Evolutionary conservation across 2,113 vertebrate genomes (phyloP), one percentile per base, ranked within the genome.

Genomic region (Arenaria interpres): DNA sequence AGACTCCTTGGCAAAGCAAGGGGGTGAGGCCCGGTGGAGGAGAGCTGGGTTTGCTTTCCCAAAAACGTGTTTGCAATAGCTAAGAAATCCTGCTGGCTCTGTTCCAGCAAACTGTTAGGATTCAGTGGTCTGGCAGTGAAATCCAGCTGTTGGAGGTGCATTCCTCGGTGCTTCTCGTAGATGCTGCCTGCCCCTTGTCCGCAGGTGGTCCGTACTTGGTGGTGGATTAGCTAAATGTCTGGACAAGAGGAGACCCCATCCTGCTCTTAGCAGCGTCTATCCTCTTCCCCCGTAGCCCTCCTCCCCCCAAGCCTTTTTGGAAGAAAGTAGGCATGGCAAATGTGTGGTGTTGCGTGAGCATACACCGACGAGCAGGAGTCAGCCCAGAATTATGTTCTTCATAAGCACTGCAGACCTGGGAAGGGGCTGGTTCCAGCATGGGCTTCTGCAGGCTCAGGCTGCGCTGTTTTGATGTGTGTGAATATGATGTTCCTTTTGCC

Each of bases 1-100:
- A 91, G 75, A 35, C n/a, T 87, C 78, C 78, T 91, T 95, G 94
- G 95, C 69, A 94, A 62, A 91, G 77, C 45, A 19, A n/a, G 24
- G 39, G 57, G 51, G 48, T 75, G 76, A 96, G 95, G 90, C 45
- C 77, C 0, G 0, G 12, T 22, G 89, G 56, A 84, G 84, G 57
- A 92, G 69, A 54, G 62, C 50, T 45, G 66, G 45, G 14, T 35
- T 78, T 92, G 35, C 69, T 62, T 78, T 79, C 69, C 74, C 89
- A 27, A 72, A 71, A 93, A 24, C 33, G 60, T 66, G 14, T 54
- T 79, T 92, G 66, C 77, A 69, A 16, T 11, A 46, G 69, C 73
- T 39, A 14, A 88, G 69, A 90, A 88, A 76, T 57, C 25, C 67
- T 0, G 0, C 76, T 81, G 88, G 64, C 73, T 67, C 35, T 19